Conservation (phyloP, 2,113 vertebrate genomes). For the Mungos mungo region DNA sequence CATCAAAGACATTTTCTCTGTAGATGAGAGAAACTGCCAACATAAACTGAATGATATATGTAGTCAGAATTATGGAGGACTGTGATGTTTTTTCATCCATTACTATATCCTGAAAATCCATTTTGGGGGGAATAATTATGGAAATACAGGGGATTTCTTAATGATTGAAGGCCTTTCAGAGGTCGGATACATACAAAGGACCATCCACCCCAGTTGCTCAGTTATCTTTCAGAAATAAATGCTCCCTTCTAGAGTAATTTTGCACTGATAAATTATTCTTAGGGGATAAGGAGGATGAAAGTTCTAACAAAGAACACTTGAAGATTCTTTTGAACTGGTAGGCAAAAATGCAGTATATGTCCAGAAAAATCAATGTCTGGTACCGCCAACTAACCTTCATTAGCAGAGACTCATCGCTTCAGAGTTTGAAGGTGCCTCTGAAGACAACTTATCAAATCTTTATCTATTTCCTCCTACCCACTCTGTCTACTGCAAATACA, state of each 20-base stretch:
- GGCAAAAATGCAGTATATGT: not conserved
- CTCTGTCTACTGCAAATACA: not conserved
- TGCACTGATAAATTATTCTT: not conserved
- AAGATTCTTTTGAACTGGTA: conserved; percentile 33
- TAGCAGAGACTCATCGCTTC: conserved; percentile 35
- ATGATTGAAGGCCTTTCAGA: not conserved
- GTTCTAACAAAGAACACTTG: not conserved
- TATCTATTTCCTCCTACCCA: not conserved
- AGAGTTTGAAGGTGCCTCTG: not conserved
- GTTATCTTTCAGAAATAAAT: conserved; percentile 52
- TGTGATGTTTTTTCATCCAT: not conserved
- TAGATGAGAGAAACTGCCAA: not conserved
- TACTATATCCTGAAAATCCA: conserved; percentile 1
- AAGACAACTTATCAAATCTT: not conserved
- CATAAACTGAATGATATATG: not conserved
- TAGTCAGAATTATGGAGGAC: not conserved
- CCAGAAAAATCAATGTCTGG: not conserved
- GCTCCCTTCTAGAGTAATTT: conserved; percentile 22
- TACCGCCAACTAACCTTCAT: not conserved
- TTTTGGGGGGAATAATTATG: not conserved
- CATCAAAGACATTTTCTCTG: not conserved
- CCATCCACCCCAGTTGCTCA: not conserved
- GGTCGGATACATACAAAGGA: not conserved
- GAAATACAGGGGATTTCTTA: not conserved
- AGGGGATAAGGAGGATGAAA: not conserved